Evolutionary conservation across 2,888 invertebrate genomes (phyloP).

Genomic region (Fragum fragum): DNA sequence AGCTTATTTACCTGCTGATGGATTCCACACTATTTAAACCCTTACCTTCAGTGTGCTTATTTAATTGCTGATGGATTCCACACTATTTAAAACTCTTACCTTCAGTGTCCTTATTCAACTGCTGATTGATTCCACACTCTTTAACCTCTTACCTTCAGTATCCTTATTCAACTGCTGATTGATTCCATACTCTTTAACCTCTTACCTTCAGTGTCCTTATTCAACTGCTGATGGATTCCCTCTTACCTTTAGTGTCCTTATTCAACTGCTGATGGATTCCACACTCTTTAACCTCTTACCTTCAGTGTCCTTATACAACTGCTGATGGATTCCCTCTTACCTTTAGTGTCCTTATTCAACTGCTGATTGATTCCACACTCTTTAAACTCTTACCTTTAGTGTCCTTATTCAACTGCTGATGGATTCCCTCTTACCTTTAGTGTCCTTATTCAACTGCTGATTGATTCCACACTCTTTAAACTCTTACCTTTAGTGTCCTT

Average conservation of each 20-base stretch:
- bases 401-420: no score
- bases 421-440: no score
- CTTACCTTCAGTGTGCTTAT: slow-evolving; percentile 10
- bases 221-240: no score
- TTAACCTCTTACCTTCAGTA: not conserved
- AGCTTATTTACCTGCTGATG: slow-evolving; percentile 1
- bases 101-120: slow-evolving; percentile 4
- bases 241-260: no score
- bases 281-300: no score
- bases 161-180: slow-evolving; percentile 8
- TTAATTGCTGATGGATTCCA: not conserved
- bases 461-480: no score
- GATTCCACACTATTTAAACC: not conserved
- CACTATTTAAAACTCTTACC: not conserved
- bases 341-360: no score
- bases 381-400: no score
- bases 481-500: slow-evolving; percentile 2
- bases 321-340: not conserved
- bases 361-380: no score
- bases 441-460: no score
- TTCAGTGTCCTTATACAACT: slow-evolving; percentile 1
- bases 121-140: not conserved
- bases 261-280: no score
- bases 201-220: no score
- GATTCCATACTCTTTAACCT: not conserved